Evolutionary conservation across 2,888 invertebrate species (phyloP).

Genomic region (Leptinotarsa haldemani): DNA sequence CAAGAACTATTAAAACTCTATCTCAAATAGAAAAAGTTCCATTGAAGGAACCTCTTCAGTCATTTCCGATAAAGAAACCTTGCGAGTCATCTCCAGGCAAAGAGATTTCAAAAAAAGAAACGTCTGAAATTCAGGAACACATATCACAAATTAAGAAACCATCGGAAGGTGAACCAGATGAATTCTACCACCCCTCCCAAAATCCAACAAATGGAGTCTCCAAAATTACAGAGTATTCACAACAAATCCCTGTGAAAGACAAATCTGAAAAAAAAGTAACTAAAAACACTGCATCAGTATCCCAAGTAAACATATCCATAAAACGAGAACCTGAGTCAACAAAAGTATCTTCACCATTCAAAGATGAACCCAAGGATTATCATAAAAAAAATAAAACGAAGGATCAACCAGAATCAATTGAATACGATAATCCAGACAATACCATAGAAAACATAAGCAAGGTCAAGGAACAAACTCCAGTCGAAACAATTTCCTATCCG

Average conservation of each 20-base stretch:
- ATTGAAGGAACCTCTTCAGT: slow-evolving; percentile 41
- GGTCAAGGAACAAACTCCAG: background rate
- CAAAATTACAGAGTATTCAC: slow-evolving; percentile 29
- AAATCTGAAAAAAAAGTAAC: background rate
- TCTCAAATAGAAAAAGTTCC: slow-evolving; percentile 32
- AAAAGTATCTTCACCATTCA: background rate
- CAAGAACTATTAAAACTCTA: slow-evolving; percentile 1
- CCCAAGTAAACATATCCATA: too few relatives aligned
- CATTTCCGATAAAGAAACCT: slow-evolving; percentile 43
- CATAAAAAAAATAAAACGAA: slow-evolving; percentile 36
- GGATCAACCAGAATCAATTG: slow-evolving; percentile 37
- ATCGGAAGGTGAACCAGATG: background rate
- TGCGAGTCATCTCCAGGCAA: slow-evolving; percentile 42
- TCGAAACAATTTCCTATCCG: background rate
- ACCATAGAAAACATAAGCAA: background rate
- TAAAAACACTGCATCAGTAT: background rate
- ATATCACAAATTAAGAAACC: slow-evolving; percentile 45
- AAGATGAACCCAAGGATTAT: slow-evolving; percentile 33
- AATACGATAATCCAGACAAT: slow-evolving; percentile 27
- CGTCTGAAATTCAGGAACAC: slow-evolving; percentile 48
- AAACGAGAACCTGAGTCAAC: background rate
- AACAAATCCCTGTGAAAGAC: background rate
- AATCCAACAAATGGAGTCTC: slow-evolving; percentile 40
- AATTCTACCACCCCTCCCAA: background rate
- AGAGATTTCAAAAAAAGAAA: slow-evolving; percentile 32